Evolutionary conservation across 2,113 vertebrate species (phyloP), one percentile per base, ranked within the genome.

Genomic region (Hoplias malabaricus): DNA sequence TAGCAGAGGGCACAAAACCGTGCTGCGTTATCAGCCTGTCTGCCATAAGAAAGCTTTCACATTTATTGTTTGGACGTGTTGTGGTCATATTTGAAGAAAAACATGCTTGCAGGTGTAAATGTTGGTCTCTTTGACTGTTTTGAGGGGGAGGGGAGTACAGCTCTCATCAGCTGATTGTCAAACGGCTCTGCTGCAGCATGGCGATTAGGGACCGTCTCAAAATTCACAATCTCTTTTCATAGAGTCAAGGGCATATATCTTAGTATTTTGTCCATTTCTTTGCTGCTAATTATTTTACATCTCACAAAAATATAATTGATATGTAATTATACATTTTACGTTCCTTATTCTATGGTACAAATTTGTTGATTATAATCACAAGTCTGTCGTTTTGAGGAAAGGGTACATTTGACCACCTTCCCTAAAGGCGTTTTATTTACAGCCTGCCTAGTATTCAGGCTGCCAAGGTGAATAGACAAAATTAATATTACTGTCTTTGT

Each of bases 101-200:
- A n/a, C n/a, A n/a, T n/a, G n/a, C 23, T 53, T 48, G 42, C 57
- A 63, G 72, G 40, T 74, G 72, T 48, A 34, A 19, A 23, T 66
- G 29, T 43, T 72, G 40, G 42, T 79, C 48, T 36, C 13, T 61
- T 73, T 69, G 68, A 66, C 66, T 56, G 16, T 63, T 77, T 80
- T 73, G 86, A 77, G 80, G 63, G 33, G 0, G 42, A 46, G 67
- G 76, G 59, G 11, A 12, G 73, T 81, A 86, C 82, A 71, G 77
- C 84, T 82, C 77, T 88, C 86, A 88, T 90, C 91, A 93, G 91
- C 90, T 92, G 89, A 90, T 90, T 91, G 91, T 90, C 88, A 90
- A 90, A 88, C 61, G 33, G 40, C 77, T 78, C 88, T 87, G 87
- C 89, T 87, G 86, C 87, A 83, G 89, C 79, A 79, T 69, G 78